A percentile compares a stretch with the other conserved stretches of the same genome.
These are phyloP conservation scores for Acropternis orthonyx DNA, from an alignment of 2,797 vertebrate species.

Conservation along the genomic window DNA sequence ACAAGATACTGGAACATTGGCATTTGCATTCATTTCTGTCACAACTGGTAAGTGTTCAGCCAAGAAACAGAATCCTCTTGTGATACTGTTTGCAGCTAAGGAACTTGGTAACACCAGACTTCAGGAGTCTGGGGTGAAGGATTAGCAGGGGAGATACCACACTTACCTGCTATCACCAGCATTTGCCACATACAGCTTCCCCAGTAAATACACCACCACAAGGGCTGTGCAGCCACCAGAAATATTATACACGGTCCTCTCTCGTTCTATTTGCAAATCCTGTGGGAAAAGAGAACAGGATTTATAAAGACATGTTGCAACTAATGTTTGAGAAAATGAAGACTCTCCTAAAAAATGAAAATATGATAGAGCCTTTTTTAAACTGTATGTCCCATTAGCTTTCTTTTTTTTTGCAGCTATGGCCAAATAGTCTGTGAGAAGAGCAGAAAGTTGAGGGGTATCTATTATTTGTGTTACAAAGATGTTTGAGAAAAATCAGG, in stretches of 20 bases:
- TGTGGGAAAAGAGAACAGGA: slow-evolving; percentile 59
- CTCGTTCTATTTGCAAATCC: slow-evolving; percentile 92
- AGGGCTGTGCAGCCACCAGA: slow-evolving; percentile 96
- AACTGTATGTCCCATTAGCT: background rate
- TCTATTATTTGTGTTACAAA: background rate
- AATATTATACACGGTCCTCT: slow-evolving; percentile 86
- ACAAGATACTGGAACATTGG: background rate
- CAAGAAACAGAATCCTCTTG: background rate
- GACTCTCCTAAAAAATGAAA: background rate
- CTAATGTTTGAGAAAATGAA: background rate
- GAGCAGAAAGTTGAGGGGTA: background rate
- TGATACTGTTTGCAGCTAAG: background rate
- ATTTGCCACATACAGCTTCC: slow-evolving; percentile 94
- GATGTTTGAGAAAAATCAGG: background rate
- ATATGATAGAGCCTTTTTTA: background rate
- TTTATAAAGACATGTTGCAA: background rate
- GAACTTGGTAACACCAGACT: background rate
- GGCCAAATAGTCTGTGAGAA: background rate
- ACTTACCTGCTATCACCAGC: slow-evolving; percentile 93
- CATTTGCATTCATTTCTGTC: background rate
- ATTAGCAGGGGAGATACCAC: background rate
- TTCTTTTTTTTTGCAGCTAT: background rate
- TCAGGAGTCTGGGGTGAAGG: background rate
- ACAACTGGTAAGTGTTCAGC: background rate
- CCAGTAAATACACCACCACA: slow-evolving; percentile 84